Evolutionary conservation across 2,797 vertebrate genomes (phyloP).

Genomic region (Pampus argenteus): DNA sequence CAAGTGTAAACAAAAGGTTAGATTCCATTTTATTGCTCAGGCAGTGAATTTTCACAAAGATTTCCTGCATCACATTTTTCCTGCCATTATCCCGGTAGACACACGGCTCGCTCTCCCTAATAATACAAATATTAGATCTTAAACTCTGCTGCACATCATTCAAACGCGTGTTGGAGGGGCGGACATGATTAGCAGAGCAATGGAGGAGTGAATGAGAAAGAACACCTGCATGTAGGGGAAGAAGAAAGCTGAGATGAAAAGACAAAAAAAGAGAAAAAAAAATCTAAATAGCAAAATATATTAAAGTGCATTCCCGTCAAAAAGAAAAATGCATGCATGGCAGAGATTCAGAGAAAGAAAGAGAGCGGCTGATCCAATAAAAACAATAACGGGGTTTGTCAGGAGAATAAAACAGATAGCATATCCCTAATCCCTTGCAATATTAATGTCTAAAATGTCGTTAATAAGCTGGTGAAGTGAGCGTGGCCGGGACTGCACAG

Average conservation of each 20-base stretch:
- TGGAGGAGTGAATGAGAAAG: neutral
- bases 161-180: neutral
- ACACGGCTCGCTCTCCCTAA: neutral
- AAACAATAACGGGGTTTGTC: slow-evolving; percentile 68
- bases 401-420: slow-evolving; percentile 79
- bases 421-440: slow-evolving; percentile 85
- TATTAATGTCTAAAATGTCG: slow-evolving; percentile 88
- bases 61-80: no score
- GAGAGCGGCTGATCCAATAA: slow-evolving; percentile 26
- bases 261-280: neutral
- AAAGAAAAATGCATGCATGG: slow-evolving; percentile 1
- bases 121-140: neutral
- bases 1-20: no score
- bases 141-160: neutral
- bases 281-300: neutral
- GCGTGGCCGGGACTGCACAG: slow-evolving; percentile 84
- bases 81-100: neutral
- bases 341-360: slow-evolving; percentile 36
- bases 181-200: neutral
- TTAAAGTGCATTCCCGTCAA: neutral
- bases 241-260: neutral
- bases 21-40: no score
- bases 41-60: no score
- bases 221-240: neutral
- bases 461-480: slow-evolving; percentile 77